These are phyloP conservation scores for Montipora capricornis DNA, from an alignment of 64 coral and sea anemone genomes.

Conservation along the genomic window DNA sequence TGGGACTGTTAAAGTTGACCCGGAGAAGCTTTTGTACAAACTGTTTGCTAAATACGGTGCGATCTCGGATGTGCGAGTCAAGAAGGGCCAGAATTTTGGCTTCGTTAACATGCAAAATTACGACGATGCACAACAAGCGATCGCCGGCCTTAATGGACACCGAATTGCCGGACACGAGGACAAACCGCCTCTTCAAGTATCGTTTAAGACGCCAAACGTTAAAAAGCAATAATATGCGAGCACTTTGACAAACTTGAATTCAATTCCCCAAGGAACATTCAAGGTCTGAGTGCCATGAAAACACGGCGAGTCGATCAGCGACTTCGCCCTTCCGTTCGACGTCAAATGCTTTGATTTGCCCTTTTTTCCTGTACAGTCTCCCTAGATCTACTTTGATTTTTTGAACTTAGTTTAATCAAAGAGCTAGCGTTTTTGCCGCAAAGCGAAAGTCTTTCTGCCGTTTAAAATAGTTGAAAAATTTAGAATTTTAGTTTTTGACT, in stretches of 20 bases:
- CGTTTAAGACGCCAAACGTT: conserved; percentile 89
- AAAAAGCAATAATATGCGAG: conserved; percentile 88
- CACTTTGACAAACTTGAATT: conserved; percentile 59
- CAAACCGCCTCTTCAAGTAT: conserved; percentile 90
- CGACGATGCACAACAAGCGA: conserved; percentile 89
- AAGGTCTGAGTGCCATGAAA: conserved; percentile 52
- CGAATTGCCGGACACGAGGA: conserved; percentile 77
- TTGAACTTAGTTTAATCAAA: conserved; percentile 72
- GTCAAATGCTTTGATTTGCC: conserved; percentile 69
- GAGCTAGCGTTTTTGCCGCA: conserved; percentile 43
- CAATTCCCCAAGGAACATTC: conserved; percentile 61
- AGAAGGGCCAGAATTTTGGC: conserved; percentile 91
- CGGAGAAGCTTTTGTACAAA: conserved; percentile 86
- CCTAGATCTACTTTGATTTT: conserved; percentile 77
- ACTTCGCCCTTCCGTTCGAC: conserved; percentile 63
- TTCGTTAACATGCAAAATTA: conserved; percentile 97
- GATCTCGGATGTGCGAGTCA: conserved; percentile 88
- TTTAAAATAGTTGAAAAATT: conserved; percentile 70
- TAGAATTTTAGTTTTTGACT: conserved; percentile 84
- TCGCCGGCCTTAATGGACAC: conserved; percentile 75
- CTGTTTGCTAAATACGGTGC: conserved; percentile 90
- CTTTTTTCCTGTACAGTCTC: conserved; percentile 58
- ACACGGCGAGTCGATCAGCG: conserved; percentile 57
- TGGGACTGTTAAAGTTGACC: conserved; percentile 56
- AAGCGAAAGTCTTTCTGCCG: conserved; percentile 54